Base-by-base conservation (phyloP, 2,888 invertebrate genomes). In the Deroplatys truncata region DNA sequence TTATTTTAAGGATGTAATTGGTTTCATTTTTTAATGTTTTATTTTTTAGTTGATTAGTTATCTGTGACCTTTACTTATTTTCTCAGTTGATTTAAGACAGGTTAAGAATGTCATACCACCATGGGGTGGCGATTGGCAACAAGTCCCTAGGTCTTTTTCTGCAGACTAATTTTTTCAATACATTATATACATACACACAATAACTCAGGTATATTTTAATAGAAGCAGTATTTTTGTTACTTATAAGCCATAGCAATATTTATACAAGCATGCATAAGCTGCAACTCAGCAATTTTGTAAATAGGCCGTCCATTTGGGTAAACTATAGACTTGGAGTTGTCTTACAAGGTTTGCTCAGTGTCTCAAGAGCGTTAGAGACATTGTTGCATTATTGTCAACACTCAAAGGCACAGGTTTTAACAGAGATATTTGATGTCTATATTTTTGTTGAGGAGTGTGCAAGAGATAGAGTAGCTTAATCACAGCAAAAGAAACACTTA, bases 171-270 rank as follows among this genome's bases (percentile, higher is more conserved):
- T 84, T 88, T 84, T 31, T 84, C 88, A 86, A 35, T 88, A 49
- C 49, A 85, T 89, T 85, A 84, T 28, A 82, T 72, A 88, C 83
- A 86, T 82, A 85, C 43, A 88, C 56, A 84, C 89, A 89, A 35
- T 83, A 87, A 90, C 90, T 90, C 90, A 90, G 90, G 90, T 90
- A 89, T 86, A 84, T 89, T 90, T 87, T 86, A 84, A 88, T 89
- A 90, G 90, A 87, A 88, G 84, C 89, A 90, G 89, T 88, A 88
- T 90, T 90, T 87, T 87, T 87, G 82, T 90, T 88, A 85, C 82
- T 90, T 84, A 72, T 72, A 72, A 72, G 56, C 20, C 56, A 72
- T 72, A 72, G 20, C 25, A 16, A 72, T 72, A 72, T 72, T 72
- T 72, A 72, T 72, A 72, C 25, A 72, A 43, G 13, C 43, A 13